phyloP scores from a whole-genome alignment of 23 tunicate species.

The Corella eumyota region DNA sequence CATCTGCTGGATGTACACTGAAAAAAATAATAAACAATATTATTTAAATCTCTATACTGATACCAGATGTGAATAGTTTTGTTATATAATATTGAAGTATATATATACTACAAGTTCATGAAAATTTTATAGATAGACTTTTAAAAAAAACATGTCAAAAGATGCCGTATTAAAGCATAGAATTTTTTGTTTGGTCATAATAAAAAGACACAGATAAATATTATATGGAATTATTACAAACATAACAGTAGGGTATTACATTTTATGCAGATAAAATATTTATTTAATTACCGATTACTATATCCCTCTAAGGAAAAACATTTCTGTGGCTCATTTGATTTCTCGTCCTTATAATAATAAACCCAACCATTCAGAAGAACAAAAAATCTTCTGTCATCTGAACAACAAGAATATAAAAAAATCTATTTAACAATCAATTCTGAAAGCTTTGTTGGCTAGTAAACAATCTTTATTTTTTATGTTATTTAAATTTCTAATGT shows the following conservation, averaged over 20 bases:
- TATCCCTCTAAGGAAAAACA: slow-evolving; percentile 72
- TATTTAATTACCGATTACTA: slow-evolving; percentile 37
- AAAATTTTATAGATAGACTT: no score
- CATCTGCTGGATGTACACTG: slow-evolving; percentile 50
- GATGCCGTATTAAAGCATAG: neutral
- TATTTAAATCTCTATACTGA: no score
- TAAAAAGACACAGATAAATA: neutral
- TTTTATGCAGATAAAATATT: neutral
- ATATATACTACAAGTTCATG: no score
- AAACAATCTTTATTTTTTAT: no score
- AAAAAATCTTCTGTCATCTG: slow-evolving; percentile 75
- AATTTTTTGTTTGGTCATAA: neutral
- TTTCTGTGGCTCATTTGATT: slow-evolving; percentile 52
- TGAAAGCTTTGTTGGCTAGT: no score
- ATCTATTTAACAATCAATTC: neutral
- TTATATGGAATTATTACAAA: no score
- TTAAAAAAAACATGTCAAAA: no score
- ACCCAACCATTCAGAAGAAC: slow-evolving; percentile 78
- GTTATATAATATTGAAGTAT: no score
- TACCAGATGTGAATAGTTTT: no score
- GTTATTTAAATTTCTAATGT: no score
- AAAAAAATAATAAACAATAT: no score
- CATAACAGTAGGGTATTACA: no score
- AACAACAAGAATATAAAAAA: slow-evolving; percentile 1
- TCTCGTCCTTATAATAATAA: slow-evolving; percentile 73